Percentiles rank a stretch among this genome's conserved stretches.
Evolutionary conservation across 64 coral and sea anemone species (phyloP).

Genomic region (Platygyra sinensis): DNA sequence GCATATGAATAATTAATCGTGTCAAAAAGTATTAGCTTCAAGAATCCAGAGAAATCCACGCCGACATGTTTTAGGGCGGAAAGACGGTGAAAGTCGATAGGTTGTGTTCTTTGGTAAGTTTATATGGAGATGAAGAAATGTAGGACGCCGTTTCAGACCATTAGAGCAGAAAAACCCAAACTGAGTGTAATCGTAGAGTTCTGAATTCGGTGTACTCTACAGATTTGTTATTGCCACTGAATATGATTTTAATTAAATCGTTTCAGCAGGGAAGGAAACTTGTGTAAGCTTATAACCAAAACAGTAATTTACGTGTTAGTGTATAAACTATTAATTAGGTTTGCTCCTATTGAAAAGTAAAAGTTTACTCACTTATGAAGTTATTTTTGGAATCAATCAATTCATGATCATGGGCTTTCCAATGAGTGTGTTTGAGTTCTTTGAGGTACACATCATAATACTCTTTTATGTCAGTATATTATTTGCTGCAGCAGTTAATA

Average conservation of each 20-base stretch:
- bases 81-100: neutral
- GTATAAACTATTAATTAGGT: conserved; percentile 10
- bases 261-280: neutral
- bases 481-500: too few species aligned
- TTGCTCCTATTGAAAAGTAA: neutral
- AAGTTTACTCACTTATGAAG: neutral
- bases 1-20: conserved; percentile 13
- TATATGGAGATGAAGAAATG: neutral
- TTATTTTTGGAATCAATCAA: neutral
- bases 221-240: neutral
- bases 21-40: neutral
- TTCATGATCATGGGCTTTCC: too few species aligned
- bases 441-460: too few species aligned
- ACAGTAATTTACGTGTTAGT: neutral
- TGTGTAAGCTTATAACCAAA: neutral
- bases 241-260: neutral
- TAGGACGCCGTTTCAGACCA: neutral
- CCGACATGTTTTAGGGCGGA: neutral
- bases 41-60: neutral
- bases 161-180: neutral
- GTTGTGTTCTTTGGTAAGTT: neutral
- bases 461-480: too few species aligned
- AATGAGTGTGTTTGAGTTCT: too few species aligned
- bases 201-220: neutral
- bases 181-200: neutral